Conservation (phyloP, 2,888 invertebrate species). For the Scaptodrosophila latifasciaeformis region DNA sequence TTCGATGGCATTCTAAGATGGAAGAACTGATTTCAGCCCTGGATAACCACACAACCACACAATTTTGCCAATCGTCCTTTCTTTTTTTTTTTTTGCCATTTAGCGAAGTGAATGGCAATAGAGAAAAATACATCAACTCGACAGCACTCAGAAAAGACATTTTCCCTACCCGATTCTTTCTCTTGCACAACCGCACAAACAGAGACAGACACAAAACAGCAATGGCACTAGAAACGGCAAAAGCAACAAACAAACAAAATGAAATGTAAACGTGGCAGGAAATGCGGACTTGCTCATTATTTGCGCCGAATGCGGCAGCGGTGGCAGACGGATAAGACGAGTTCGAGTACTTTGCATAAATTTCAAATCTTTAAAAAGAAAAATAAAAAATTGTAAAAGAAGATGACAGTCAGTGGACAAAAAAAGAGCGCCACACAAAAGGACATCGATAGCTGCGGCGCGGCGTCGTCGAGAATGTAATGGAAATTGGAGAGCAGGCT, state of each 20-base stretch:
- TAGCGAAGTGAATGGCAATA: slow-evolving; percentile 55
- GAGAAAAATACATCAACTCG: too few relatives aligned
- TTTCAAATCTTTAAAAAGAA: slow-evolving; percentile 52
- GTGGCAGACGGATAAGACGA: slow-evolving; percentile 43
- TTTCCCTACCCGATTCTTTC: too few relatives aligned
- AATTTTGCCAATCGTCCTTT: slow-evolving; percentile 34
- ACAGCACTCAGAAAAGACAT: too few relatives aligned
- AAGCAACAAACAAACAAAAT: slow-evolving; percentile 21
- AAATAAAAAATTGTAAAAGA: slow-evolving; percentile 27
- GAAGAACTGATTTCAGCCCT: too few relatives aligned
- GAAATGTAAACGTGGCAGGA: slow-evolving; percentile 61
- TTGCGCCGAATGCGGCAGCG: slow-evolving; percentile 64
- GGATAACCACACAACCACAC: slow-evolving; percentile 13
- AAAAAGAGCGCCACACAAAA: slow-evolving; percentile 67
- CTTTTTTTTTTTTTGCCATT: slow-evolving; percentile 69
- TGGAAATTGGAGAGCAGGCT: slow-evolving; percentile 63
- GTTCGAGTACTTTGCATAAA: slow-evolving; percentile 66
- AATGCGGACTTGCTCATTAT: slow-evolving; percentile 69
- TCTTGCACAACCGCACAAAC: not conserved
- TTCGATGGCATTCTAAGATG: too few relatives aligned
- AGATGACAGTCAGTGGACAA: slow-evolving; percentile 46
- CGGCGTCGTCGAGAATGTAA: slow-evolving; percentile 53
- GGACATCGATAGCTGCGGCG: slow-evolving; percentile 70
- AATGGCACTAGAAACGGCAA: slow-evolving; percentile 20
- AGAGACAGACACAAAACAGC: slow-evolving; percentile 16